These are phyloP conservation scores for Hippocampus abdominalis DNA, from an alignment of 2,113 vertebrate species.

Conservation along the genomic window DNA sequence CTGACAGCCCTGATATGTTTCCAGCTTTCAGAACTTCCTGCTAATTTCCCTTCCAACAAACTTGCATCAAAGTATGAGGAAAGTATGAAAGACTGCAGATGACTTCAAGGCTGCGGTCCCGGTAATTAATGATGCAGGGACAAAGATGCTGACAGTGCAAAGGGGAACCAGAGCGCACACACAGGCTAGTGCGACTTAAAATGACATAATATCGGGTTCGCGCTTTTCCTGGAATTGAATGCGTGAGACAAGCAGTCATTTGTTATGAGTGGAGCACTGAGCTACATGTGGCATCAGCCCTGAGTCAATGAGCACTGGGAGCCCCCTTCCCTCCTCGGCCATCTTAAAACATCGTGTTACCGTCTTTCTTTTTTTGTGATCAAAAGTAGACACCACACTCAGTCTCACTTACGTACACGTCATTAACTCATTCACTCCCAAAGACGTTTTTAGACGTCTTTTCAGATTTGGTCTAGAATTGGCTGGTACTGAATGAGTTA, in stretches of 20 bases:
- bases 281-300: not conserved
- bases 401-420: not conserved
- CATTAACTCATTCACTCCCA: no score
- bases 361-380: not conserved
- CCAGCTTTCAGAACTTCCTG: not conserved
- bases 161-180: slow-evolving; percentile 15
- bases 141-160: slow-evolving; percentile 1
- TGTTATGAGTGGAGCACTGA: not conserved
- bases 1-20: slow-evolving; percentile 12
- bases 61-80: not conserved
- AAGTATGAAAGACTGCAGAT: not conserved
- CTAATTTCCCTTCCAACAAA: not conserved
- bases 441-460: no score
- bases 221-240: slow-evolving; percentile 60
- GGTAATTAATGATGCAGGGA: not conserved
- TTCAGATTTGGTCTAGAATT: no score
- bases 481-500: no score
- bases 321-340: not conserved
- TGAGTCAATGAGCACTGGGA: not conserved
- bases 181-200: slow-evolving; percentile 10
- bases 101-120: not conserved
- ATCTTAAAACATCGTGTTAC: not conserved
- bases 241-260: slow-evolving; percentile 7
- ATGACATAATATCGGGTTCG: slow-evolving; percentile 49
- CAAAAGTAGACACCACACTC: not conserved